A percentile compares a stretch with the other conserved stretches of the same genome.
Conservation (phyloP, 2,113 vertebrate species). For the Cyphomyrus discorhynchus region DNA sequence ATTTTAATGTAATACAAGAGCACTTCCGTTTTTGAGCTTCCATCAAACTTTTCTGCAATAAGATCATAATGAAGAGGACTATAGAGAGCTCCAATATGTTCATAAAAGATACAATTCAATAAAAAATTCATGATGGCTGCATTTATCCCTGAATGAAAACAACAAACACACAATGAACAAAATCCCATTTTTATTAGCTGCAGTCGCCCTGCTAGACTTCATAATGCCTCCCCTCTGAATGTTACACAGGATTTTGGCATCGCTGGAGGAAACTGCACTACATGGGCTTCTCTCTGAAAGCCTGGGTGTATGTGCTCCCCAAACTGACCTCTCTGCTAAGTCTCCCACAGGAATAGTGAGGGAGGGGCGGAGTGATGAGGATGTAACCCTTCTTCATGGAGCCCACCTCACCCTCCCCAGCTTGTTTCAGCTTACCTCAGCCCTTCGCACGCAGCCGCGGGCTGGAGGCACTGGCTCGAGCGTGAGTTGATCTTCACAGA, state of each 20-base stretch:
- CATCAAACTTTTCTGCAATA: neutral
- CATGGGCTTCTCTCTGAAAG: slow-evolving; percentile 12
- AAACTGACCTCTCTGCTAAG: neutral
- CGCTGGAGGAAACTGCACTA: neutral
- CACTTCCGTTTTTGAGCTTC: neutral
- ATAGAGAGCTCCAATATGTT: neutral
- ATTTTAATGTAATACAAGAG: neutral
- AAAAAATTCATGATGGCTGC: neutral
- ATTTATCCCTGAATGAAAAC: neutral
- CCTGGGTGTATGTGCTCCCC: neutral
- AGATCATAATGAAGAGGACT: neutral
- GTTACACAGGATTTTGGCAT: neutral
- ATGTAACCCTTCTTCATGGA: neutral
- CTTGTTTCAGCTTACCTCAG: neutral
- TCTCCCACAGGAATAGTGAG: neutral
- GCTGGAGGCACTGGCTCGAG: neutral
- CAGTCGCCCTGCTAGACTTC: neutral
- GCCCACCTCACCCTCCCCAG: neutral
- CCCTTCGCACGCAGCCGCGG: neutral
- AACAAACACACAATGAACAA: neutral
- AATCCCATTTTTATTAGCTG: slow-evolving; percentile 10
- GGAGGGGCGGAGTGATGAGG: neutral
- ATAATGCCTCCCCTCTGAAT: neutral
- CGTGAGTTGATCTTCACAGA: neutral
- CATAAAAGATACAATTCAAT: neutral